Conservation (phyloP, 2,797 vertebrate genomes). For the Vireo griseus region DNA sequence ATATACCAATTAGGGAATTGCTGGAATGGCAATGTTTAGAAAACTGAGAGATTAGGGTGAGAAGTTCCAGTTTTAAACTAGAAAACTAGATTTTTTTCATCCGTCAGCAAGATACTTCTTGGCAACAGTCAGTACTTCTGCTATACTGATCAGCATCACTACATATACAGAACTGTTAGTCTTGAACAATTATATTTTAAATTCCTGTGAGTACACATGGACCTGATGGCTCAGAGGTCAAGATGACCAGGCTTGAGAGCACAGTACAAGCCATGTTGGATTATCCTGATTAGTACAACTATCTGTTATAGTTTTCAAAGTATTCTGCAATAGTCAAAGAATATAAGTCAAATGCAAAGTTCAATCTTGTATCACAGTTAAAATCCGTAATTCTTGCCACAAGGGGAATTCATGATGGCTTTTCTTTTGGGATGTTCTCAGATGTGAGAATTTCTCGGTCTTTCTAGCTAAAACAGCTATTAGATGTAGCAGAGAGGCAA, state of each 20-base stretch:
- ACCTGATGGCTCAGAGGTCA: background rate
- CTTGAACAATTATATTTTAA: background rate
- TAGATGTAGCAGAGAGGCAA: background rate
- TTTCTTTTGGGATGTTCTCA: background rate
- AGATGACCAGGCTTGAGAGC: background rate
- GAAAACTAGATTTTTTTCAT: background rate
- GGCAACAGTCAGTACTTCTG: background rate
- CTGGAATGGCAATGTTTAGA: background rate
- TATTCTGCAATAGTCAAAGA: background rate
- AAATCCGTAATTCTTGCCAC: background rate
- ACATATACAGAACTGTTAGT: background rate
- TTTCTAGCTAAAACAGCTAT: background rate
- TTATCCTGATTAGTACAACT: background rate
- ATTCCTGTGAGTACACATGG: background rate
- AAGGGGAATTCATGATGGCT: background rate
- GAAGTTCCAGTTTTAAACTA: background rate
- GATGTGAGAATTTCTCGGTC: background rate
- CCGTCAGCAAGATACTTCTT: background rate
- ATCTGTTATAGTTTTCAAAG: background rate
- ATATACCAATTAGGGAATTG: background rate
- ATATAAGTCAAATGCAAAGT: background rate
- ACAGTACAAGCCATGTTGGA: background rate
- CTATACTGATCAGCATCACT: background rate
- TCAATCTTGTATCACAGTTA: background rate
- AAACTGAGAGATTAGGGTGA: background rate